Evolutionary conservation across 2,113 vertebrate genomes (phyloP).

Genomic region (Macrotus californicus): DNA sequence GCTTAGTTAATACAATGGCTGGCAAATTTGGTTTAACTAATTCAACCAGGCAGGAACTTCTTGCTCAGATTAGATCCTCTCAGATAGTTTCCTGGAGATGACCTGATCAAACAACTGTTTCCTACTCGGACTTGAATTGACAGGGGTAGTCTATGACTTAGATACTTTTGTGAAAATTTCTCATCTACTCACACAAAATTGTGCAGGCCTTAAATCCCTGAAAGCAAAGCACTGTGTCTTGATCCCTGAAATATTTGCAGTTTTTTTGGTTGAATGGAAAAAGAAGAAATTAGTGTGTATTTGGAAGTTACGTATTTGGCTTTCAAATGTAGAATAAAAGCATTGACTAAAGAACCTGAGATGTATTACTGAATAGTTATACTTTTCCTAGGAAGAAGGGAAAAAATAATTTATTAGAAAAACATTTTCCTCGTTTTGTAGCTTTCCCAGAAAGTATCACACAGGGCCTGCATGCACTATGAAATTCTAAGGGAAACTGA

Average conservation of each 20-base stretch:
- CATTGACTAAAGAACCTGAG: background rate
- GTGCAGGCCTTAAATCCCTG: background rate
- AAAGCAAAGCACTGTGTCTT: background rate
- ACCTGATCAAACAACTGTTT: background rate
- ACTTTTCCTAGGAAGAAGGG: background rate
- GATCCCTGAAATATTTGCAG: background rate
- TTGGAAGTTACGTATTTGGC: background rate
- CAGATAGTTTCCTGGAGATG: background rate
- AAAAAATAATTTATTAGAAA: background rate
- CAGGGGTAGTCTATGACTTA: background rate
- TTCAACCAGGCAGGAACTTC: background rate
- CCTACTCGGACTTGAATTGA: background rate
- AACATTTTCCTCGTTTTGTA: background rate
- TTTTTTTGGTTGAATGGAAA: background rate
- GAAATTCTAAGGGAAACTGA: background rate
- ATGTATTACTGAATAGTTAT: background rate
- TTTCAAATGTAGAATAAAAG: background rate
- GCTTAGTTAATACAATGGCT: background rate
- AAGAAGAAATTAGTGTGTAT: background rate
- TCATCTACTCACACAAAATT: background rate
- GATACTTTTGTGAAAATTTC: background rate
- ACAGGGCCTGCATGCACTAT: background rate
- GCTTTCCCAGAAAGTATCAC: background rate
- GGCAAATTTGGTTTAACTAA: background rate
- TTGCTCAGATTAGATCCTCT: background rate